Base-by-base conservation (phyloP, 2,888 invertebrate species). In the Agelastica alni region DNA sequence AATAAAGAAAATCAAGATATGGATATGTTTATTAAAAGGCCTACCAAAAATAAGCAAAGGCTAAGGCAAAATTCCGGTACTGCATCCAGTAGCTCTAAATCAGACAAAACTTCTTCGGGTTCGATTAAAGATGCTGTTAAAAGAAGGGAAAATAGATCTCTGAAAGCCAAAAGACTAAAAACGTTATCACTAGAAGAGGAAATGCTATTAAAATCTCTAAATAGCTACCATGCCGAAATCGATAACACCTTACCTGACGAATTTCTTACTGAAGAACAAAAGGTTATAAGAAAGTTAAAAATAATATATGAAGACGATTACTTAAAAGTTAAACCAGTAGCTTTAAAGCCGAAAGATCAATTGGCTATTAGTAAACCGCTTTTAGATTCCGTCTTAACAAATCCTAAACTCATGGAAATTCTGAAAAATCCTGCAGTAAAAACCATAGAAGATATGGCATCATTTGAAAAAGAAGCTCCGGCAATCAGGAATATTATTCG, bases 341-440 rank as follows among this genome's bases (percentile, higher is more conserved):
- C 72, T 9, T 69, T 67, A 14, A 72, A 69, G 53, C 64, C 71
- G 0, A 75, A 72, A 64, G 70, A 63, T 58, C 70, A 67, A 41
- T 66, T 70, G 9, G 74, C 74, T 4, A 75, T 76, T 42, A 77
- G 70, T 60, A 76, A 74, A 56, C 75, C 75, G 0, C 62, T 75
- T 1, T 41, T 75, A 36, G 65, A 65, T 41, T 76, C 76, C 0
- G 74, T 76, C 4, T 62, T 72, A 26, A 51, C 61, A 0, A 75
- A 76, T 61, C 73, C 74, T 0, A 70, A 70, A 54, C 53, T 76
- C 26, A 66, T 71, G 34, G 62, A 67, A 44, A 71, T 74, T 5
- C 65, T 68, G 3, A 65, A 65, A 5, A 64, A 73, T 49, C 69
- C 71, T 1, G 65, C 62, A 12, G 51, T 75, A 37, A 63, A 60